Conservation (phyloP, 2,797 vertebrate species). For the Syngnathus acus region DNA sequence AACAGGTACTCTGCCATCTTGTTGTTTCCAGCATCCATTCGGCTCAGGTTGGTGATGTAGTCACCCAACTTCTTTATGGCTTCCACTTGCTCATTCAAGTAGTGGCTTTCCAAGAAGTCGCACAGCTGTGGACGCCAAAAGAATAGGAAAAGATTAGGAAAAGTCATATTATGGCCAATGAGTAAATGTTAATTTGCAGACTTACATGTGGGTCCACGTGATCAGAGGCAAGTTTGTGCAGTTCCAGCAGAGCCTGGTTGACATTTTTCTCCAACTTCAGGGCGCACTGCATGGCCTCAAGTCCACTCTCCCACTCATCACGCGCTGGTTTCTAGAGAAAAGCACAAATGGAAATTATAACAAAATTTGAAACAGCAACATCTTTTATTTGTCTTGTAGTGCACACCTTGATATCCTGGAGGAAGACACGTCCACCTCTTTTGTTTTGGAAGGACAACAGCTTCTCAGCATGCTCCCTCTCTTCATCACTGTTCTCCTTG, state of each 20-base stretch:
- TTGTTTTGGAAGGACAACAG: slow-evolving; percentile 72
- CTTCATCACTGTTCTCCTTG: slow-evolving; percentile 68
- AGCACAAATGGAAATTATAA: too few species aligned
- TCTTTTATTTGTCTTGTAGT: too few species aligned
- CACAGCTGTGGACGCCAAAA: slow-evolving; percentile 68
- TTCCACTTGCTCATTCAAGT: slow-evolving; percentile 88
- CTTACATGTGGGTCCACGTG: slow-evolving; percentile 77
- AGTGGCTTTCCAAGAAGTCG: slow-evolving; percentile 90
- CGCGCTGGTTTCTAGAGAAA: slow-evolving; percentile 80
- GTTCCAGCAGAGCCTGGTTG: slow-evolving; percentile 82
- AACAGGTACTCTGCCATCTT: slow-evolving; percentile 91
- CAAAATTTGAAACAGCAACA: background rate
- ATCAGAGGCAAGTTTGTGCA: slow-evolving; percentile 74
- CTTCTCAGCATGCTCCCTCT: slow-evolving; percentile 67
- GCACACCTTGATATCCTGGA: slow-evolving; percentile 67
- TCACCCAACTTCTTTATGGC: slow-evolving; percentile 82
- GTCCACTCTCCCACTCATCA: slow-evolving; percentile 86
- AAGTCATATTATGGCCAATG: background rate
- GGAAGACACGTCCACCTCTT: slow-evolving; percentile 64
- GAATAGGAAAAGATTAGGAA: background rate
- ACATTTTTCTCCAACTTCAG: slow-evolving; percentile 87
- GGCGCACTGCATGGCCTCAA: slow-evolving; percentile 85
- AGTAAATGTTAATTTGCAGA: background rate
- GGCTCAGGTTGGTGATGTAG: slow-evolving; percentile 65
- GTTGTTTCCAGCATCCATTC: slow-evolving; percentile 77